Conservation (phyloP, 2,888 invertebrate genomes). For the Drosophila kanekoi region DNA sequence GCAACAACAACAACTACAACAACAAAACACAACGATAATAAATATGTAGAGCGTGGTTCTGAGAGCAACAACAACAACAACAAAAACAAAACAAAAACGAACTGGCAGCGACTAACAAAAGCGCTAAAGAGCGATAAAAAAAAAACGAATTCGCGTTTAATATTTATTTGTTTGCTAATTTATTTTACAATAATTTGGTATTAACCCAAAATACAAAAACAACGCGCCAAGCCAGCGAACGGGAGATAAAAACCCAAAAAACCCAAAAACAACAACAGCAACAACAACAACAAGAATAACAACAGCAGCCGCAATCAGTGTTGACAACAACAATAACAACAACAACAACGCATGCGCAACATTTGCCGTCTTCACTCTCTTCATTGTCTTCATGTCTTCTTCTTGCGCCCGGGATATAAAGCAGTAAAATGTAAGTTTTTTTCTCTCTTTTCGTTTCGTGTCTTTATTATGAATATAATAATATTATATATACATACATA, state of each 20-base stretch:
- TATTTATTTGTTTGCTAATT: constrained; percentile 79
- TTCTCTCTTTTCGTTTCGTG: constrained; percentile 15
- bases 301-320: constrained; percentile 31
- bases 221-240: constrained; percentile 38
- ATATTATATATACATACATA: constrained; percentile 13
- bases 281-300: too few relatives aligned
- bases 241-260: constrained; percentile 35
- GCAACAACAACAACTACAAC: constrained; percentile 6
- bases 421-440: constrained; percentile 67
- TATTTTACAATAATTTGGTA: constrained; percentile 76
- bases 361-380: constrained; percentile 18
- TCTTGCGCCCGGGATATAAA: constrained; percentile 68
- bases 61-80: constrained; percentile 14
- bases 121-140: constrained; percentile 16
- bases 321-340: constrained; percentile 21
- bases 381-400: constrained; percentile 28
- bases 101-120: constrained; percentile 21
- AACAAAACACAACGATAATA: constrained; percentile 24
- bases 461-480: constrained; percentile 36
- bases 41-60: constrained; percentile 43
- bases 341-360: constrained; percentile 36
- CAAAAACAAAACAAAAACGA: constrained; percentile 22
- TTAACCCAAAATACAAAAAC: constrained; percentile 64
- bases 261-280: constrained; percentile 14
- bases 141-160: constrained; percentile 45